Base-by-base conservation (phyloP, 2,113 vertebrate genomes). In the Lontra canadensis region DNA sequence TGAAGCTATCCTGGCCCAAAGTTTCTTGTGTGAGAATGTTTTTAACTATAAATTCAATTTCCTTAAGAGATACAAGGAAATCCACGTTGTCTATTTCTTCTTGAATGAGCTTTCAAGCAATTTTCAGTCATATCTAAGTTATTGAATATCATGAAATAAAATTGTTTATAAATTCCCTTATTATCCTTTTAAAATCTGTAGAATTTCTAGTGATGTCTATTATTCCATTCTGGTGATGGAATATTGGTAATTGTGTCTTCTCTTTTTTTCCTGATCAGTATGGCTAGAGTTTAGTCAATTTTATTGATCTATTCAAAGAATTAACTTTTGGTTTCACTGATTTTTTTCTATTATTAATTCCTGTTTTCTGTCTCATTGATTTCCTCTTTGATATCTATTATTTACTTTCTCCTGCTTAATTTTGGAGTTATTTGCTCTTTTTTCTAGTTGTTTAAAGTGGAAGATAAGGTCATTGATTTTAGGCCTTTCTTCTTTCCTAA, bases 191-290 rank as follows among this genome's bases (percentile, higher is more conserved):
- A 84, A 52, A 84, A 89, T 67, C 31, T 92, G 15, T 69, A 95
- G n/a, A 89, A 42, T 73, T 9, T 73, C 49, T 89, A 63, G 52
- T 52, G 20, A 85, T 65, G 42, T 49, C 25, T n/a, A 26, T 7
- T 90, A 23, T 90, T 96, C 83, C 52, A 90, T 78, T 90, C 14
- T 59, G 61, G 26, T 78, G 29, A 78, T 47, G 29, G 42, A 78
- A 95, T 96, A 87, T 44, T 84, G 44, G 15, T 80, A 91, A 55
- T 44, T 90, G 39, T 90, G 39, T 71, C 29, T 97, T 82, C 47
- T 92, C n/a, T 36, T 78, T 67, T 89, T 73, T 90, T 39, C 21
- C 26, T 63, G 42, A 83, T 73, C 29, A 88, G 49, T 83, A 44
- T 88, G 26, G 11, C 39, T 86, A 85, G 11, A 81, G 31, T 67